A percentile compares a stretch with the other conserved stretches of the same genome.
phyloP scores from a whole-genome alignment of 2,113 vertebrate species.

The Entelurus aequoreus region DNA sequence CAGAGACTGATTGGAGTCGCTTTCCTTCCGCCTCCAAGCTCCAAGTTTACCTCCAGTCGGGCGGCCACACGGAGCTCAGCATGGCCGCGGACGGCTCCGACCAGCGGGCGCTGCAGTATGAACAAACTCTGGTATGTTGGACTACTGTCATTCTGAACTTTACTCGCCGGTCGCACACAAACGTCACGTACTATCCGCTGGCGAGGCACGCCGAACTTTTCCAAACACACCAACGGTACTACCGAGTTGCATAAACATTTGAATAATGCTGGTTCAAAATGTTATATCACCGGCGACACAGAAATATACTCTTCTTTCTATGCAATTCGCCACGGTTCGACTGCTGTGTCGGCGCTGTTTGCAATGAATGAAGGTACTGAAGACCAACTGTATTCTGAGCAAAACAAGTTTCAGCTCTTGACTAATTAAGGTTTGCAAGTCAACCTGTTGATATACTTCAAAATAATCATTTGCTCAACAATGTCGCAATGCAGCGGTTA shows the following conservation, averaged over 20 bases:
- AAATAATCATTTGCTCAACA: neutral
- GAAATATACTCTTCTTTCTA: neutral
- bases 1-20: constrained; percentile 8
- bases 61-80: constrained; percentile 52
- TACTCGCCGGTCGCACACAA: constrained; percentile 6
- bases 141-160: constrained; percentile 41
- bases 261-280: neutral
- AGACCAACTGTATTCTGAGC: too few species aligned
- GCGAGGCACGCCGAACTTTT: neutral
- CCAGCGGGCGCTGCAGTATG: constrained; percentile 89
- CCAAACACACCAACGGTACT: neutral
- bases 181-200: neutral
- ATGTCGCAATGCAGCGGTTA: neutral
- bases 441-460: neutral
- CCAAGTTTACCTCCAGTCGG: constrained; percentile 12
- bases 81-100: constrained; percentile 81
- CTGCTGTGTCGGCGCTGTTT: neutral
- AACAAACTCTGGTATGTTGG: constrained; percentile 89
- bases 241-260: too few species aligned
- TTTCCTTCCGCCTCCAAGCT: constrained; percentile 18
- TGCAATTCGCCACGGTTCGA: neutral
- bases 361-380: neutral
- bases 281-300: neutral
- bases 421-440: neutral
- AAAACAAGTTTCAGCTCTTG: neutral